Base-by-base conservation (phyloP, 2,797 vertebrate species). In the Apogon hyalosoma region DNA sequence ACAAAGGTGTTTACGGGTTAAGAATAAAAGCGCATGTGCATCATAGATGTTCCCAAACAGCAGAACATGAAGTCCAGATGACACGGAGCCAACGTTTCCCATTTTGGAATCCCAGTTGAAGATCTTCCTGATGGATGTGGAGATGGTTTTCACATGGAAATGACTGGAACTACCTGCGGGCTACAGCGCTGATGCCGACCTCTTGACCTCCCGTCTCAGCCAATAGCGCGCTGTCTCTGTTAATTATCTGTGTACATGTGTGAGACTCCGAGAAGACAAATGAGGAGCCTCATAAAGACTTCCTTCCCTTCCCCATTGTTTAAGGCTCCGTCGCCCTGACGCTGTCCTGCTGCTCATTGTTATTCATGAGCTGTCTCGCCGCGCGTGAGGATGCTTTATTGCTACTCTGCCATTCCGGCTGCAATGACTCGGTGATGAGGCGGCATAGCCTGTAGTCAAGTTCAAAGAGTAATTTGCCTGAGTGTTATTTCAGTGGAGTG, bases 381-480 rank as follows among this genome's bases (percentile, higher is more conserved):
- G 51, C 42, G 86, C 63, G 75, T 58, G 77, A 77, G 59, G 75
- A 80, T 81, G 78, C 69, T 86, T 90, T 88, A 90, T 88, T 87
- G 80, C 85, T 77, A 58, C 80, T 80, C 76, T 70, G 78, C 77
- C 87, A 81, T 86, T 87, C 81, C 60, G 85, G 62, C 77, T 75
- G 87, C 81, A 86, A 80, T 79, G 80, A 85, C 73, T 89, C 63
- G 71, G 76, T 83, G 86, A 90, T 88, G 87, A 83, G 82, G 83
- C 78, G 64, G 75, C 53, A 75, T 67, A 85, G 88, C 86, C 87
- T 72, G 70, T 79, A 84, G 87, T 87, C 84, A 82, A 85, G 83
- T 90, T 87, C 87, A 88, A 67, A 84, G 82, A 85, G 77, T 87
- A 59, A 90, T 88, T 89, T 87, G 57, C 71, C 61, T 28, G 73